Conservation (phyloP, 2,888 invertebrate species). For the Macrophya alboannulata region DNA sequence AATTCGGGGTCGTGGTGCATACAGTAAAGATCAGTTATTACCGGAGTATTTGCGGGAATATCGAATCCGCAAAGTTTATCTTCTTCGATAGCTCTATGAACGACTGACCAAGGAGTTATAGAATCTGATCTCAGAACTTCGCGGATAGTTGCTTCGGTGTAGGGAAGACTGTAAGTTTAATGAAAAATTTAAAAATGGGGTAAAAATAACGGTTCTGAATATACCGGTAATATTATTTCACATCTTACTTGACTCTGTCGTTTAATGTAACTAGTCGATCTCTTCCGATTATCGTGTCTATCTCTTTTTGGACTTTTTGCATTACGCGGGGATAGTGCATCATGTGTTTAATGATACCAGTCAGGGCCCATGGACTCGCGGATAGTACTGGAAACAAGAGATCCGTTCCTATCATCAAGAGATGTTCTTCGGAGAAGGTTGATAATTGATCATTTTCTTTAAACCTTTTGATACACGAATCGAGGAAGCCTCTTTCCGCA, state of each 20-base stretch:
- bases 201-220: background rate
- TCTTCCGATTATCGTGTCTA: constrained; percentile 84
- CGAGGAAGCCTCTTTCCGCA: constrained; percentile 84
- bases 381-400: constrained; percentile 84
- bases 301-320: constrained; percentile 83
- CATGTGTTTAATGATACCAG: constrained; percentile 82
- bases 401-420: constrained; percentile 83
- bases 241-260: constrained; percentile 82
- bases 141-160: constrained; percentile 84
- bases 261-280: constrained; percentile 83
- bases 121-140: constrained; percentile 84
- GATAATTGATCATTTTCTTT: constrained; percentile 79
- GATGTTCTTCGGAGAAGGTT: constrained; percentile 83
- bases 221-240: background rate
- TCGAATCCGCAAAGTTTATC: constrained; percentile 83
- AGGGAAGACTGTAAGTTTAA: constrained; percentile 81
- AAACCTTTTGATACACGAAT: constrained; percentile 84
- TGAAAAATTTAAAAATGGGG: constrained; percentile 54
- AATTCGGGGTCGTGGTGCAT: constrained; percentile 83
- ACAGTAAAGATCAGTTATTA: constrained; percentile 82
- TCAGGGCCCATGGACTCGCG: constrained; percentile 80
- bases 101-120: constrained; percentile 83
- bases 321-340: constrained; percentile 83
- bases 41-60: constrained; percentile 82
- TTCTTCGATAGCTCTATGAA: constrained; percentile 81